Percentiles rank a stretch among this genome's conserved stretches.
Conservation (phyloP, 1,140 invertebrate species). For the Scaptodrosophila lebanonensis region DNA sequence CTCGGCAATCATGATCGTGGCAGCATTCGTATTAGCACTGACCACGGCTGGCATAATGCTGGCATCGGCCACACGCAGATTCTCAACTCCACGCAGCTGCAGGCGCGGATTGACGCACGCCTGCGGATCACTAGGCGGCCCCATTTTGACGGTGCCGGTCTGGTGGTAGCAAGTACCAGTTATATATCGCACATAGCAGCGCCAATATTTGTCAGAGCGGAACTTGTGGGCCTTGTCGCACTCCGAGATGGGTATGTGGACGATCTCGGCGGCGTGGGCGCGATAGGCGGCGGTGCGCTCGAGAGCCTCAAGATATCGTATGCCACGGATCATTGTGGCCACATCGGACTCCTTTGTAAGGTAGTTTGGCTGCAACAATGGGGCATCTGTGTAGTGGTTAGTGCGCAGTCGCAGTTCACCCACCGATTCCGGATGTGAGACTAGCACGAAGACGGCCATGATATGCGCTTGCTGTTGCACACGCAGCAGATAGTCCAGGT, state of each 20-base stretch:
- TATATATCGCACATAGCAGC: conserved; percentile 83
- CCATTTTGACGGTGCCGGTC: conserved; percentile 87
- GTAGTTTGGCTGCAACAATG: conserved; percentile 85
- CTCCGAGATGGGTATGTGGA: conserved; percentile 80
- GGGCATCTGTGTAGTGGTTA: conserved; percentile 83
- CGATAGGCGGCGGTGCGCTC: conserved; percentile 80
- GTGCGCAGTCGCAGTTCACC: conserved; percentile 83
- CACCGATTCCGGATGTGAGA: conserved; percentile 84
- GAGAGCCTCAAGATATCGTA: conserved; percentile 81
- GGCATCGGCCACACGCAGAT: conserved; percentile 85
- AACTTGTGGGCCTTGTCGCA: conserved; percentile 79
- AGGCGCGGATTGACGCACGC: conserved; percentile 87
- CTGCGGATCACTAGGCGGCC: conserved; percentile 80
- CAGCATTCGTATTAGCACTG: conserved; percentile 85
- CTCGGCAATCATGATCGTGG: conserved; percentile 91
- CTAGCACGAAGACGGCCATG: conserved; percentile 81
- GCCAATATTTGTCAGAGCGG: conserved; percentile 84
- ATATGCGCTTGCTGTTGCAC: conserved; percentile 25
- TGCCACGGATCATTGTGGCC: conserved; percentile 82
- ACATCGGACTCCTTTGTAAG: conserved; percentile 81
- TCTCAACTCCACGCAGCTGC: conserved; percentile 83
- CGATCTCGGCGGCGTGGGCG: conserved; percentile 79
- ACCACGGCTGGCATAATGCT: conserved; percentile 87
- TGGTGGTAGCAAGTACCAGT: conserved; percentile 84
- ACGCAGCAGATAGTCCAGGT: conserved; percentile 14